These are phyloP conservation scores for Ginglymostoma cirratum DNA, from an alignment of 2,113 vertebrate genomes.

Conservation along the genomic window DNA sequence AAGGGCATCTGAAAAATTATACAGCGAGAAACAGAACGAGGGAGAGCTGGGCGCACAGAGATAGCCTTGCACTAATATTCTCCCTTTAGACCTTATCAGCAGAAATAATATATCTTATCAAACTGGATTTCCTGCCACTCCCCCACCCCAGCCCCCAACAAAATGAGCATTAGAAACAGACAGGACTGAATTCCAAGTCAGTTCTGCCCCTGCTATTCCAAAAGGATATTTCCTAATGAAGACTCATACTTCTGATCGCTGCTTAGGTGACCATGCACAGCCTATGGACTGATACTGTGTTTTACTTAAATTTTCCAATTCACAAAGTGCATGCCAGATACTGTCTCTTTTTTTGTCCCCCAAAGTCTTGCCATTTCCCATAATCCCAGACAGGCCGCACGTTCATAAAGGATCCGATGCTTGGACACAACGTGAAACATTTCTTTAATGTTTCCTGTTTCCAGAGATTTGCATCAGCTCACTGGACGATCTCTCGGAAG, in stretches of 20 bases:
- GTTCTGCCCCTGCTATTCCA: slow-evolving; percentile 9
- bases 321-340: slow-evolving; percentile 33
- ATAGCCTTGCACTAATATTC: not conserved
- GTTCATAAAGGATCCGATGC: not conserved
- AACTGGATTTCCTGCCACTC: not conserved
- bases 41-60: slow-evolving; percentile 19
- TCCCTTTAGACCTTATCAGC: slow-evolving; percentile 8
- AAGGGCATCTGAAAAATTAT: not conserved
- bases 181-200: not conserved
- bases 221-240: slow-evolving; percentile 17
- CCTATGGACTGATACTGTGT: not conserved
- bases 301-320: not conserved
- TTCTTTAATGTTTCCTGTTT: not conserved
- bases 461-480: not conserved
- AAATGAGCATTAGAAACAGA: slow-evolving; percentile 8
- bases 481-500: not conserved
- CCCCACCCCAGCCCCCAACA: not conserved
- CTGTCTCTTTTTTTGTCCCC: not conserved
- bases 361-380: not conserved
- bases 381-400: not conserved
- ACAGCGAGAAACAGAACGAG: not conserved
- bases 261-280: slow-evolving; percentile 31
- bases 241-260: slow-evolving; percentile 1
- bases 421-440: not conserved
- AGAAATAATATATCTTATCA: slow-evolving; percentile 16